These are phyloP conservation scores for Ostrea edulis DNA, from an alignment of 1,140 invertebrate genomes.

Conservation along the genomic window DNA sequence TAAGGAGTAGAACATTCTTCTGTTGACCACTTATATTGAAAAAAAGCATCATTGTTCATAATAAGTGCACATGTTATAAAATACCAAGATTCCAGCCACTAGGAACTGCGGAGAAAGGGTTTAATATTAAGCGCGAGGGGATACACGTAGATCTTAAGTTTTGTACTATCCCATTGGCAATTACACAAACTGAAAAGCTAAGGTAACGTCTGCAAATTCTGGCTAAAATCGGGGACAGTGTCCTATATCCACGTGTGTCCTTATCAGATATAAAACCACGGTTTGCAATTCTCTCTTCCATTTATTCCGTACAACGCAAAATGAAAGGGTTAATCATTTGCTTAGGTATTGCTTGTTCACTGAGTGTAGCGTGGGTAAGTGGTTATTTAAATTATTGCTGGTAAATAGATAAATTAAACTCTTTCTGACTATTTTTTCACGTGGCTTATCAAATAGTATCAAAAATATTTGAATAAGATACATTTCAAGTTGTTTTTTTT, in stretches of 20 bases:
- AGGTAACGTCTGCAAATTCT: background rate
- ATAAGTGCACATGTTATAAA: background rate
- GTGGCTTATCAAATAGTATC: background rate
- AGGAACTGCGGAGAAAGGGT: too few relatives aligned
- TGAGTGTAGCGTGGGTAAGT: conserved; percentile 32
- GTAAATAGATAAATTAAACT: background rate
- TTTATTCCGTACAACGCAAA: background rate
- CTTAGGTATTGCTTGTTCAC: background rate
- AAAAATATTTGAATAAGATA: background rate
- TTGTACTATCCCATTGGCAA: background rate
- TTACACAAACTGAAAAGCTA: background rate
- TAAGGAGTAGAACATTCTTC: too few relatives aligned
- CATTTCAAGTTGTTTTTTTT: background rate
- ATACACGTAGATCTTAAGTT: background rate
- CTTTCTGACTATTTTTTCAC: background rate
- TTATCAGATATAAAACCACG: conserved; percentile 16
- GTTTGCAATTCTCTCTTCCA: background rate
- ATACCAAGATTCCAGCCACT: background rate
- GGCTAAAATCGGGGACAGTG: background rate
- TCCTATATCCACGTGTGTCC: conserved; percentile 9
- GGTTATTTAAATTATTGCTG: background rate
- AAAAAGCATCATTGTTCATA: background rate
- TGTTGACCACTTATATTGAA: too few relatives aligned
- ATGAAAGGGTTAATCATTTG: conserved; percentile 14
- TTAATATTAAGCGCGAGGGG: background rate